phyloP scores from a whole-genome alignment of 2,797 vertebrate species.

The Serranus cabrilla region DNA sequence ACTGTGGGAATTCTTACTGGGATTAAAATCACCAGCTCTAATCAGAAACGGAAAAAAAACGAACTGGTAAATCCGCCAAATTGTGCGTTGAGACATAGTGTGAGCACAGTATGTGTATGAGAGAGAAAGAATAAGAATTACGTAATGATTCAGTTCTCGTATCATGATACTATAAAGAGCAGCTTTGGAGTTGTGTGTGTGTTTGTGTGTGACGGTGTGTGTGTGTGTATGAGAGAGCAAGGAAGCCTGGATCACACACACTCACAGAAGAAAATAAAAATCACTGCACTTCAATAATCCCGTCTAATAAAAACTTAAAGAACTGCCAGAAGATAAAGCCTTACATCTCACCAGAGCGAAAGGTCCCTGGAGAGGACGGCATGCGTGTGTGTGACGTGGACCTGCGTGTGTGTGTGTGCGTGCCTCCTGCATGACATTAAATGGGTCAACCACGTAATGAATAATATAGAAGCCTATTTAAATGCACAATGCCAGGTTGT shows the following conservation, averaged over 20 bases:
- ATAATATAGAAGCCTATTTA: conserved; percentile 61
- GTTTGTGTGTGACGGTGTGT: conserved; percentile 14
- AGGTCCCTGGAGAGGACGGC: conserved; percentile 32
- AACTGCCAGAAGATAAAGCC: conserved; percentile 23
- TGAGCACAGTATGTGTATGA: conserved; percentile 20
- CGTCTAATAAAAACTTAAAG: conserved; percentile 57
- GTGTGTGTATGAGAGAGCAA: conserved; percentile 4
- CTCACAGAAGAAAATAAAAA: neutral
- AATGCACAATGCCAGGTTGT: conserved; percentile 33
- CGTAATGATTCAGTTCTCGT: conserved; percentile 56
- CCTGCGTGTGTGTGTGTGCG: conserved; percentile 20
- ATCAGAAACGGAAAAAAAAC: conserved; percentile 61
- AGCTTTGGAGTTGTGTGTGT: conserved; percentile 33
- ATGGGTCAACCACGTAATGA: conserved; percentile 70
- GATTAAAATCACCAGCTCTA: conserved; percentile 76
- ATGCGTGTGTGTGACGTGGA: conserved; percentile 36
- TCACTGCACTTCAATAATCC: conserved; percentile 48
- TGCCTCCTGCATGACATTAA: conserved; percentile 59
- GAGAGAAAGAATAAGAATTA: conserved; percentile 60
- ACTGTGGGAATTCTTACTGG: conserved; percentile 81
- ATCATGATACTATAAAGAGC: conserved; percentile 45
- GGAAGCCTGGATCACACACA: conserved; percentile 8
- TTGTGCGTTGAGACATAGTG: conserved; percentile 44
- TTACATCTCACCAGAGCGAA: conserved; percentile 42
- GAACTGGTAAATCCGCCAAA: conserved; percentile 54